A percentile compares a stretch with the other conserved stretches of the same genome.
These are phyloP conservation scores for Choloepus hoffmanni DNA, from an alignment of 2,113 vertebrate species.

Conservation along the genomic window DNA sequence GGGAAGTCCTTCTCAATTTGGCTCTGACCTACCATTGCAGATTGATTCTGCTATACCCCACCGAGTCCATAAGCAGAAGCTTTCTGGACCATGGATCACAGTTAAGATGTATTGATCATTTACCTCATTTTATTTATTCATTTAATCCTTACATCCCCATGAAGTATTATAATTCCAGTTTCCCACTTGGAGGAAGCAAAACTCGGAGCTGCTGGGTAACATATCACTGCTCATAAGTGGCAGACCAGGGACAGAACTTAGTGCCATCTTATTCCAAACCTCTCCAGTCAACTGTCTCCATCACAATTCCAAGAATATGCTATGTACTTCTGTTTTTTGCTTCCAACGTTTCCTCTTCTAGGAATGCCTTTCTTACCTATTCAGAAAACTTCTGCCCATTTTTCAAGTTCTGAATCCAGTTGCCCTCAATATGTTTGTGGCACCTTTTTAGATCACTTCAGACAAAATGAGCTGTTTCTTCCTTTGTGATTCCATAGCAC, in stretches of 20 bases:
- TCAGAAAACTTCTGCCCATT: not conserved
- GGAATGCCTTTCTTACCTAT: not conserved
- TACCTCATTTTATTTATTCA: fast-evolving
- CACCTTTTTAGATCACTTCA: too few species aligned
- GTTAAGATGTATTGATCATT: fast-evolving
- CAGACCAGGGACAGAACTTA: not conserved
- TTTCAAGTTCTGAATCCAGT: too few species aligned
- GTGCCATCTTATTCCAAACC: not conserved
- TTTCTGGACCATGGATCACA: too few species aligned
- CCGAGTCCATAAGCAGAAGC: fast-evolving
- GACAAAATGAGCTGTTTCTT: fast-evolving
- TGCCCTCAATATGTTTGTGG: fast-evolving
- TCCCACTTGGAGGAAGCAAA: not conserved
- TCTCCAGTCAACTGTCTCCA: fast-evolving
- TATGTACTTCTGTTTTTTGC: fast-evolving
- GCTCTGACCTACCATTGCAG: not conserved
- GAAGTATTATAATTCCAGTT: fast-evolving
- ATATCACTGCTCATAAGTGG: fast-evolving
- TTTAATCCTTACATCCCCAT: too few species aligned
- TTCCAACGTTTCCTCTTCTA: not conserved
- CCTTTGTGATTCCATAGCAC: fast-evolving
- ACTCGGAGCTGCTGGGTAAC: not conserved
- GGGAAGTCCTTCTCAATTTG: too few species aligned
- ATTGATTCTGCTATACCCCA: too few species aligned
- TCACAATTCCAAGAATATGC: too few species aligned